A percentile compares a stretch with the other conserved stretches of the same genome.
Evolutionary conservation across 2,888 invertebrate genomes (phyloP).

Genomic region (Amphipoea oculea): DNA sequence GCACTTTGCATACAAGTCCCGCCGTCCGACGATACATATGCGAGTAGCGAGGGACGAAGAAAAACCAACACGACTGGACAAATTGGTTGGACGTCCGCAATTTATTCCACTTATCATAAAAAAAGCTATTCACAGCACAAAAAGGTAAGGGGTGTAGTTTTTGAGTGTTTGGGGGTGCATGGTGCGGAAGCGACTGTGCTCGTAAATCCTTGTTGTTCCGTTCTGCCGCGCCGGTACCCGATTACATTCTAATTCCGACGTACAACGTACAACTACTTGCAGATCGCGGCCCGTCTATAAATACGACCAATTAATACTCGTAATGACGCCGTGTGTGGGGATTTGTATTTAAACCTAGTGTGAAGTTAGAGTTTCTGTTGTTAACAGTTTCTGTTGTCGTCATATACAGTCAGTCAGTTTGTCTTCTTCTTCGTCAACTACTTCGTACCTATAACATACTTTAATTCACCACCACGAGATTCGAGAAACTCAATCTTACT

Average conservation of each 20-base stretch:
- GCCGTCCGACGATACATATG: conserved; percentile 45
- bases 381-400: background rate
- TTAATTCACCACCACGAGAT: background rate
- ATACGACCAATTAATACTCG: conserved; percentile 72
- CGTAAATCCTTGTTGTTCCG: conserved; percentile 77
- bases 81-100: conserved; percentile 63
- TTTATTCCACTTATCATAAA: conserved; percentile 71
- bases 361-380: background rate
- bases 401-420: too few species aligned
- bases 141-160: conserved; percentile 71
- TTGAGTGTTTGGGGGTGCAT: conserved; percentile 76
- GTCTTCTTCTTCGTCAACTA: background rate
- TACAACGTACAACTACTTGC: conserved; percentile 61
- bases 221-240: conserved; percentile 71
- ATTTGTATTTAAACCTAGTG: conserved; percentile 19
- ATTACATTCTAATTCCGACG: conserved; percentile 76
- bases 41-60: conserved; percentile 44
- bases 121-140: conserved; percentile 67
- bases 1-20: conserved; percentile 51
- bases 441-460: background rate
- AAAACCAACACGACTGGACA: conserved; percentile 61
- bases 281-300: conserved; percentile 63
- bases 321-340: conserved; percentile 53
- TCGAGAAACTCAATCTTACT: background rate
- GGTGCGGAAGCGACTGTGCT: conserved; percentile 72